Evolutionary conservation across 2,797 vertebrate genomes (phyloP), one percentile per base, ranked within the genome.

Genomic region (Poeciliopsis turneri): DNA sequence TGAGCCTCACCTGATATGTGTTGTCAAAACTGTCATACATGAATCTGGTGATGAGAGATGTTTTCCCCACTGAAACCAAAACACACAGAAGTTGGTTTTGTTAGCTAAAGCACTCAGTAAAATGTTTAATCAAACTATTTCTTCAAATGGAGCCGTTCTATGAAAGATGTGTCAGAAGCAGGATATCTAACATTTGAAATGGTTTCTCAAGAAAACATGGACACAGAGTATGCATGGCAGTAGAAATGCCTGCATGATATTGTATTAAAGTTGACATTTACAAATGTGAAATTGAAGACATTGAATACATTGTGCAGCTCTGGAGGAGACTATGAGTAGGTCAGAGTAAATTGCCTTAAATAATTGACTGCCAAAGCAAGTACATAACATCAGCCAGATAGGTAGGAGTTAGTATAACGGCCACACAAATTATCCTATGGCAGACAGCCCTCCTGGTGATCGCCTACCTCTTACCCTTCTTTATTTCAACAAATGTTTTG

Each of bases 21-120:
- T 96, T 96, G 93, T 96, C 96, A 72, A 96, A 96, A 80, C 96
- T 96, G 93, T 96, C 96, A 72, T 96, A 96, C 96, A 96, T 96
- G 93, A 96, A 96, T 89, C 96, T 95, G 89, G 96, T 96, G 89
- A 96, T 96, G 90, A 96, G 93, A 85, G 95, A 96, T 43, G 96
- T 96, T 93, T 96, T 96, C 74, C 95, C 95, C 91, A 96, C 95
- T 96, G 89, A 71, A 95, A 94, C 55, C 92, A 7, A 92, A 49
- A 77, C 79, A 83, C 68, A 92, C 18, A 74, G 64, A 73, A 43
- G 47, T 75, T 23, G 18, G 43, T 47, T 81, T 76, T 53, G 18
- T 72, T 45, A 72, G 74, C 39, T 39, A 5, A 23, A 20, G 41
- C 18, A 8, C 39, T 36, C 2, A 6, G 23, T 39, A n/a, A 13